Conservation (phyloP, 1,140 invertebrate genomes). For the Rhyacophila brunnea region DNA sequence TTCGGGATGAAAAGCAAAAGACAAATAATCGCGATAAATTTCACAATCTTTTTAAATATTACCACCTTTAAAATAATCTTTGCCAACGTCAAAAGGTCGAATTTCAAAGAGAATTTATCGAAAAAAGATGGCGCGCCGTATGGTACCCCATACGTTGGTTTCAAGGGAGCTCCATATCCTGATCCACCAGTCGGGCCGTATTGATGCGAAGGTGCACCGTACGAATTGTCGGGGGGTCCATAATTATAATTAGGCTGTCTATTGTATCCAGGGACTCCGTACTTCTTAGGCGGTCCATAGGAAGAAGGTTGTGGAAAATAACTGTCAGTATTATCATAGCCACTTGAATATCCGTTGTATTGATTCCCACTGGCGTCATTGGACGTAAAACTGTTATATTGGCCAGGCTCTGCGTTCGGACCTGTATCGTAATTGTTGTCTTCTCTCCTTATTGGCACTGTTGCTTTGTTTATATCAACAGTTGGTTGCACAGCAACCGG, state of each 20-base stretch:
- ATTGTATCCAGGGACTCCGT: constrained; percentile 45
- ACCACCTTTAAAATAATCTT: constrained; percentile 71
- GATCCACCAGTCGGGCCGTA: constrained; percentile 52
- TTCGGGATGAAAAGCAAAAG: constrained; percentile 72
- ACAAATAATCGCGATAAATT: constrained; percentile 71
- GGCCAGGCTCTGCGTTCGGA: constrained; percentile 23
- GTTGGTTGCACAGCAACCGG: background rate
- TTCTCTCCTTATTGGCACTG: constrained; percentile 27
- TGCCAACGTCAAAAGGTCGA: constrained; percentile 69
- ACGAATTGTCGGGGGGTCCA: constrained; percentile 42
- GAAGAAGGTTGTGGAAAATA: constrained; percentile 29
- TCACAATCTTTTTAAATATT: constrained; percentile 76
- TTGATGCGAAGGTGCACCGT: constrained; percentile 40
- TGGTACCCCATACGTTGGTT: constrained; percentile 49
- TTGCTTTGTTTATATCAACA: background rate
- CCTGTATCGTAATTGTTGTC: constrained; percentile 21
- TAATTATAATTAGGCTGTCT: constrained; percentile 38
- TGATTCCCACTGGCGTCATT: constrained; percentile 1
- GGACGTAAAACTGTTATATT: constrained; percentile 12
- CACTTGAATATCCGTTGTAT: constrained; percentile 14
- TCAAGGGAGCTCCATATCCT: constrained; percentile 53
- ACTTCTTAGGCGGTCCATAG: constrained; percentile 41
- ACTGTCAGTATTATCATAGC: constrained; percentile 17
- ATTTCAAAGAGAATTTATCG: constrained; percentile 62
- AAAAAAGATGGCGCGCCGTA: constrained; percentile 57